A percentile compares a stretch with the other conserved stretches of the same genome.
Evolutionary conservation across 2,888 invertebrate genomes (phyloP).

Genomic region (Drosophila affinis): DNA sequence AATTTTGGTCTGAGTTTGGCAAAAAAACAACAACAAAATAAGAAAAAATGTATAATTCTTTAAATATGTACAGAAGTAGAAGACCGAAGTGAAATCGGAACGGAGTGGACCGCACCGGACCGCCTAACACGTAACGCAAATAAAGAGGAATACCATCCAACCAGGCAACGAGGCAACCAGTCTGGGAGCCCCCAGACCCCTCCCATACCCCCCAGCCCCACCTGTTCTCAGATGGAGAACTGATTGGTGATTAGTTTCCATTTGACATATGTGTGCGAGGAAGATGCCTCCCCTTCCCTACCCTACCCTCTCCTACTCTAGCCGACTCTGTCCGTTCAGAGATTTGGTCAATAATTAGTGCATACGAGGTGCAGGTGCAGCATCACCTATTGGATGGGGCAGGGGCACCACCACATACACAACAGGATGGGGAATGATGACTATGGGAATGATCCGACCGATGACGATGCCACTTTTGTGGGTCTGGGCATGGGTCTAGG

Average conservation of each 20-base stretch:
- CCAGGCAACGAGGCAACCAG: neutral
- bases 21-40: conserved; percentile 7
- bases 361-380: conserved; percentile 5
- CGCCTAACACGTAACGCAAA: conserved; percentile 70
- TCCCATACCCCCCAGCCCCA: too few species aligned
- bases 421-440: conserved; percentile 27
- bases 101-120: conserved; percentile 12
- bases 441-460: conserved; percentile 19
- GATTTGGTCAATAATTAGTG: conserved; percentile 33
- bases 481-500: conserved; percentile 1
- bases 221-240: conserved; percentile 19
- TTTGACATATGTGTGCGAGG: conserved; percentile 56
- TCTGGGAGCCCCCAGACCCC: too few species aligned
- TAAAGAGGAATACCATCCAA: conserved; percentile 33
- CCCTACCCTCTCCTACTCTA: neutral
- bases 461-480: conserved; percentile 36
- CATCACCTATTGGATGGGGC: neutral
- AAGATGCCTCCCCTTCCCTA: neutral
- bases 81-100: conserved; percentile 67
- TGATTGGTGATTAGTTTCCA: conserved; percentile 75
- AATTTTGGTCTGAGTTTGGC: conserved; percentile 19
- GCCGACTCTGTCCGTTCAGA: neutral
- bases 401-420: neutral
- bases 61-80: conserved; percentile 32
- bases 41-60: neutral